Base-by-base conservation (phyloP, 2,113 vertebrate species). In the Nasalis larvatus region DNA sequence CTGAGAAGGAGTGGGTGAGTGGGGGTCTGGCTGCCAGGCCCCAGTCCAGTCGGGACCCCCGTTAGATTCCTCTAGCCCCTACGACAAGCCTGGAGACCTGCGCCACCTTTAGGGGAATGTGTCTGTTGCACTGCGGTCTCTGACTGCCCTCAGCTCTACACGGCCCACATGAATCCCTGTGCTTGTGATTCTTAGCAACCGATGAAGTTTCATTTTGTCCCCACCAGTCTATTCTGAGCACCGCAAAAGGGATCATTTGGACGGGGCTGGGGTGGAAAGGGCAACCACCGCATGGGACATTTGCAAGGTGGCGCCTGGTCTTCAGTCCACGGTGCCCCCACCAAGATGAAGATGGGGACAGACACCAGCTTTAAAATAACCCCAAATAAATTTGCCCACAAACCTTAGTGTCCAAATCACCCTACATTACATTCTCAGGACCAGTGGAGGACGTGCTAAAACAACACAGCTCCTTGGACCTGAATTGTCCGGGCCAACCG, bases 51-150 rank as follows among this genome's bases (percentile, higher is more conserved):
- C 37, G 12, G 73, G 9, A 10, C 11, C 71, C 54, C 30, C 30
- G 37, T 40, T 14, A 49, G 32, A 73, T 20, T 63, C 30, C 68
- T 74, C 68, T 84, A 10, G 32, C 21, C 30, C 14, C 74, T 54
- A 35, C 25, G 0, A 13, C 40, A 56, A 13, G 35, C 45, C 83
- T 37, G 13, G 60, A 78, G 6, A 25, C 47, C 11, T 23, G 10
- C 0, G 0, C 3, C 14, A 54, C n/a, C 13, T 0, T 23, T 47
- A 0, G 4, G 66, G 52, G 37, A 14, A 0, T 1, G 8, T 12
- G 13, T n/a, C 71, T 58, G 60, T 63, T 2, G 37, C 25, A 12
- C 2, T 11, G 11, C 0, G 21, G 42, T 30, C n/a, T 32, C 49
- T 4, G 4, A 23, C 11, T 11, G 37, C n/a, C 8, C 8, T 9